Conservation (phyloP, 2,888 invertebrate genomes). For the Maniola hyperantus region DNA sequence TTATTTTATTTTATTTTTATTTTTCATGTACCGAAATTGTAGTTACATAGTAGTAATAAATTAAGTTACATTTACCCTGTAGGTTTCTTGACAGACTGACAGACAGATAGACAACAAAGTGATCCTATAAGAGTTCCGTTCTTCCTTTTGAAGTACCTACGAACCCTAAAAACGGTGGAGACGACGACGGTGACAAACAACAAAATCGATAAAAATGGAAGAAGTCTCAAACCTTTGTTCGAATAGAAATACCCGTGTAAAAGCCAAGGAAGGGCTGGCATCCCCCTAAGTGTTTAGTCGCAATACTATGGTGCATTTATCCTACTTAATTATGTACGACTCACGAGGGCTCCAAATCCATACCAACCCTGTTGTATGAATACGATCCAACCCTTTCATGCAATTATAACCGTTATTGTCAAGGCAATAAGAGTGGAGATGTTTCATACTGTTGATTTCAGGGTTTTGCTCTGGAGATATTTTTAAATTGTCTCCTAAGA, state of each 20-base stretch:
- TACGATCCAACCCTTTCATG: background rate
- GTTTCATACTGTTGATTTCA: conserved; percentile 13
- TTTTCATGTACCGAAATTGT: too few relatives aligned
- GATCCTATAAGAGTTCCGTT: too few relatives aligned
- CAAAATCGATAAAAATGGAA: background rate
- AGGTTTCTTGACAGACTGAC: too few relatives aligned
- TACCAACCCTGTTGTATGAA: conserved; percentile 9
- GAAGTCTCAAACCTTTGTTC: conserved; percentile 2
- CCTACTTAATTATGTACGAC: conserved; percentile 44
- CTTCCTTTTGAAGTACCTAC: too few relatives aligned
- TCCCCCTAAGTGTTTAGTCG: conserved; percentile 37
- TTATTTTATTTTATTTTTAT: too few relatives aligned
- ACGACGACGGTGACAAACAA: background rate
- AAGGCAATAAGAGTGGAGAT: conserved; percentile 11
- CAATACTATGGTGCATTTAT: conserved; percentile 47
- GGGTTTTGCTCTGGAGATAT: conserved; percentile 21
- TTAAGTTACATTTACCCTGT: too few relatives aligned
- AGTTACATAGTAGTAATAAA: too few relatives aligned
- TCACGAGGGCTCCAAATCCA: conserved; percentile 19
- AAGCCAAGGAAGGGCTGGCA: conserved; percentile 23
- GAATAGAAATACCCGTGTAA: conserved; percentile 21
- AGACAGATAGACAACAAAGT: too few relatives aligned
- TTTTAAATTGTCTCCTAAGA: conserved; percentile 31
- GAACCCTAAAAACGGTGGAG: background rate
- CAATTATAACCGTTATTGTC: conserved; percentile 15